These are phyloP conservation scores for Myathropa florea DNA, from an alignment of 2,888 invertebrate genomes.

Conservation along the genomic window DNA sequence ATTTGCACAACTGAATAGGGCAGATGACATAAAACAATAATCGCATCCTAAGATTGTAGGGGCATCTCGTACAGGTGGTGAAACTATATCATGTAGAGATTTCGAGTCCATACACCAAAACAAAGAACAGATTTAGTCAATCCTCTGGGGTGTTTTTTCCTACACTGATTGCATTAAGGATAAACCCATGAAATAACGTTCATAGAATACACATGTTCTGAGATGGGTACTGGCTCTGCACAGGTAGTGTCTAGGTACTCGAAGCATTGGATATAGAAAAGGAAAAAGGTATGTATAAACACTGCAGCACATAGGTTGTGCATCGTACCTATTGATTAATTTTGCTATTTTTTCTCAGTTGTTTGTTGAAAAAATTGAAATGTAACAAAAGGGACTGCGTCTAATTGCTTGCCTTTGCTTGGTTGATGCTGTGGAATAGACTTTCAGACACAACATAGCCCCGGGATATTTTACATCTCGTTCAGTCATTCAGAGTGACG, in stretches of 20 bases:
- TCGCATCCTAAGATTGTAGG: conserved; percentile 45
- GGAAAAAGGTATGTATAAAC: neutral
- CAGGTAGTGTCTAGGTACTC: conserved; percentile 8
- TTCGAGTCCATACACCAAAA: conserved; percentile 63
- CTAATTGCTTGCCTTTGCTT: conserved; percentile 33
- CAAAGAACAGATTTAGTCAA: conserved; percentile 61
- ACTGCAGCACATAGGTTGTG: conserved; percentile 2
- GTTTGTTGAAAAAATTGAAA: conserved; percentile 1
- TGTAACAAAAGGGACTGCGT: conserved; percentile 51
- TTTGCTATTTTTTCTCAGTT: conserved; percentile 5
- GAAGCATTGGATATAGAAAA: neutral
- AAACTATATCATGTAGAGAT: conserved; percentile 57
- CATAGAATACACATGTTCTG: conserved; percentile 1
- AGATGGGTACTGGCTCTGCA: neutral
- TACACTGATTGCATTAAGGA: conserved; percentile 70
- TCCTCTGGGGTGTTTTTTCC: conserved; percentile 65
- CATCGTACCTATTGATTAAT: conserved; percentile 31
- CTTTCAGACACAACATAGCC: conserved; percentile 61
- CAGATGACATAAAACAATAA: conserved; percentile 66
- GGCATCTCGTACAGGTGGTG: conserved; percentile 61
- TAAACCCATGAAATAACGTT: conserved; percentile 56
- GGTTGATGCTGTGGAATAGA: conserved; percentile 28
- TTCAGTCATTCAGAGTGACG: conserved; percentile 44
- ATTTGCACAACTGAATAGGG: conserved; percentile 71
- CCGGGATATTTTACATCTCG: conserved; percentile 63